Conservation (phyloP, 2,113 vertebrate genomes). For the Choloepus hoffmanni region DNA sequence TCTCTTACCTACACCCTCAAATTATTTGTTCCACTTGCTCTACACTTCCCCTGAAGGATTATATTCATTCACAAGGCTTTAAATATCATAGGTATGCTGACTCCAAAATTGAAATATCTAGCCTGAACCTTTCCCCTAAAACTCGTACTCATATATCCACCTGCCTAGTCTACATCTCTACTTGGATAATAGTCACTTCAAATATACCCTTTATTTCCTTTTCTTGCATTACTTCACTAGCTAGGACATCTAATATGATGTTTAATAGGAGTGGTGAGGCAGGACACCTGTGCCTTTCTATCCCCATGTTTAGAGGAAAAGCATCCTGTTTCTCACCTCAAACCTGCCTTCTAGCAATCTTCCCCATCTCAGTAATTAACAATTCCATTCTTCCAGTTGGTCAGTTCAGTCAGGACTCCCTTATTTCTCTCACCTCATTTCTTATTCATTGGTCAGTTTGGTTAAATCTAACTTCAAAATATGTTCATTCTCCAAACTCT, state of each 20-base stretch:
- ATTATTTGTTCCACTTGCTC: not conserved
- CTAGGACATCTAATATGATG: too few species aligned
- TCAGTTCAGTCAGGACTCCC: not conserved
- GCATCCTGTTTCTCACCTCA: not conserved
- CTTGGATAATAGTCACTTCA: not conserved
- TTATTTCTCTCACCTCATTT: not conserved
- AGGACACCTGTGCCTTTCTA: too few species aligned
- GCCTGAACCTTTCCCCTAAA: not conserved
- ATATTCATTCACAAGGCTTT: constrained; percentile 28
- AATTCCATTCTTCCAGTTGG: not conserved
- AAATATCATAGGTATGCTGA: not conserved
- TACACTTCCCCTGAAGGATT: not conserved
- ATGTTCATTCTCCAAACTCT: not conserved
- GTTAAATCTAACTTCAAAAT: not conserved
- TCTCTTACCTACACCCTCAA: not conserved
- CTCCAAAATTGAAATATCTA: not conserved
- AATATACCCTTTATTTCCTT: too few species aligned
- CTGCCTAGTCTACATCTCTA: not conserved
- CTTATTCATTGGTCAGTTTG: not conserved
- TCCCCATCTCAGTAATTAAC: not conserved
- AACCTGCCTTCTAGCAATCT: not conserved
- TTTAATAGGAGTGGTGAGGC: too few species aligned
- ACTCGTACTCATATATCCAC: not conserved
- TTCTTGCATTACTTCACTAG: too few species aligned
- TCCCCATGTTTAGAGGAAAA: too few species aligned